phyloP scores from a whole-genome alignment of 2,797 vertebrate genomes.

The Mormyrops boulengeri region DNA sequence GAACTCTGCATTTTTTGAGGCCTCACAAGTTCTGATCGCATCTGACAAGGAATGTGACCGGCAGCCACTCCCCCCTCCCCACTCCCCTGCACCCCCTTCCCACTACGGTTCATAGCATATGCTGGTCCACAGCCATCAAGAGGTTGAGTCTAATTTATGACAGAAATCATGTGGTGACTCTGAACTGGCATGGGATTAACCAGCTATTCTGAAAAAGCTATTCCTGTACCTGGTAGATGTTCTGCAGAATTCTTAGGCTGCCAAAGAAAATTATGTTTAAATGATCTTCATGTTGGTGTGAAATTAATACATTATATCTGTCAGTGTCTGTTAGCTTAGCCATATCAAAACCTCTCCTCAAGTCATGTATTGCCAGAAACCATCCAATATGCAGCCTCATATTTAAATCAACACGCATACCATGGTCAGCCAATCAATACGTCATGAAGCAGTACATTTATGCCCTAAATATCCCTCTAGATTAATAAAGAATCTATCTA shows the following conservation, averaged over 20 bases:
- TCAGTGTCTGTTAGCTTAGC: not conserved
- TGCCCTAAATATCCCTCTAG: too few relatives aligned
- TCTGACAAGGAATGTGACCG: not conserved
- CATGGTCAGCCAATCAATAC: not conserved
- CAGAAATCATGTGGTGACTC: not conserved
- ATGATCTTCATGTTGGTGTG: not conserved
- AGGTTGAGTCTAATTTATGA: not conserved
- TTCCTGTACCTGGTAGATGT: not conserved
- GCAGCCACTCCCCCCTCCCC: not conserved
- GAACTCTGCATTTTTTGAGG: not conserved
- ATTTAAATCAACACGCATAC: not conserved
- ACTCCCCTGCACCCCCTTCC: too few relatives aligned
- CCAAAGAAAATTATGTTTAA: not conserved
- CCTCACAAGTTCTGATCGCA: not conserved
- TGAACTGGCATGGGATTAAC: not conserved
- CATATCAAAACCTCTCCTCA: not conserved
- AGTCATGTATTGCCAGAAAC: not conserved
- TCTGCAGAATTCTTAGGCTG: not conserved
- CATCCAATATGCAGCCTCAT: not conserved
- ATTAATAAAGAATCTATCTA: too few relatives aligned
- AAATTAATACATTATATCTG: not conserved
- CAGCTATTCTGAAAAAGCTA: not conserved
- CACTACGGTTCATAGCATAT: not conserved
- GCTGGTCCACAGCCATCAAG: not conserved
- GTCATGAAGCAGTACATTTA: not conserved